Evolutionary conservation across 2,888 invertebrate genomes (phyloP), one percentile per base, ranked within the genome.

Genomic region (Diabrotica balteata): DNA sequence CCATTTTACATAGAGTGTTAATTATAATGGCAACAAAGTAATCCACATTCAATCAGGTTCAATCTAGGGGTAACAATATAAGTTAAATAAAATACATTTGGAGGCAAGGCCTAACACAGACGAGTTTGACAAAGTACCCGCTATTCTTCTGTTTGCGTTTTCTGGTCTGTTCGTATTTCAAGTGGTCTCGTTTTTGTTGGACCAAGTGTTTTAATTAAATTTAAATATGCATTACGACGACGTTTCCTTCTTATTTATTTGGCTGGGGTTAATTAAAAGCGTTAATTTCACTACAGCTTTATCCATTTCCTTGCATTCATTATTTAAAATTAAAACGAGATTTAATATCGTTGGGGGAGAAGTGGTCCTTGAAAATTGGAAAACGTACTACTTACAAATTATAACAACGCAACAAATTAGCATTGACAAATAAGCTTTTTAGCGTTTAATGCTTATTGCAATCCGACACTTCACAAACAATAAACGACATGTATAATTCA

Each of bases 211-310:
- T 68, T 68, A 68, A 68, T 68, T 68, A 68, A 68, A 68, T 68
- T 68, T 68, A 68, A 68, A 68, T 68, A 68, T 68, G 68, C 64
- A 68, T 60, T 64, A 68, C 68, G 68, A 64, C 68, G 64, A 63
- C 64, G 60, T 52, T 55, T 60, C 68, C 59, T 68, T 68, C 68
- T 68, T 68, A 68, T 68, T 68, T 68, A 68, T 68, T 68, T 68
- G 68, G 60, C 51, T 32, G 68, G 68, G 68, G 68, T 68, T 68
- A 68, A 68, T 68, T 68, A 68, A 68, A 68, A 64, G 68, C 68
- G 64, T 68, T 68, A 68, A 68, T 68, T 68, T 68, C 46, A 55
- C 63, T 64, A 64, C 68, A 62, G 63, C 55, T 68, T 64, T 60
- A 68, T 64, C 68, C 68, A 55, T 68, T 67, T 59, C 50, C 51